Evolutionary conservation across 1,140 invertebrate species (phyloP).

Genomic region (Drosophila orosa): DNA sequence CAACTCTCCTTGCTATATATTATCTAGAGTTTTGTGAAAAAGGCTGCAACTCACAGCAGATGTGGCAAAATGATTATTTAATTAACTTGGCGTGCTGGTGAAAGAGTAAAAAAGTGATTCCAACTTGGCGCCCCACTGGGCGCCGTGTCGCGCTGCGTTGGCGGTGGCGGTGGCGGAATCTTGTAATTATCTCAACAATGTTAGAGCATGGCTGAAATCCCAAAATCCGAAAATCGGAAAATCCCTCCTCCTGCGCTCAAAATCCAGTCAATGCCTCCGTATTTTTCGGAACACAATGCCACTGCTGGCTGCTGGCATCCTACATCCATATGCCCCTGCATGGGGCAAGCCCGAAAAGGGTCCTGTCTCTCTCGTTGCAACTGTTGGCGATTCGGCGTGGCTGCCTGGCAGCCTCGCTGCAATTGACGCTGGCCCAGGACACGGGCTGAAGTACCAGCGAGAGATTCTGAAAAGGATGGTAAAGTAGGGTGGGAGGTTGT

Average conservation of each 20-base stretch:
- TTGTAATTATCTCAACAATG: conserved; percentile 61
- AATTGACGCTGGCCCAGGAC: conserved; percentile 35
- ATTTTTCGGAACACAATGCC: conserved; percentile 32
- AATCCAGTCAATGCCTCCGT: conserved; percentile 29
- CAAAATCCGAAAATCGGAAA: conserved; percentile 11
- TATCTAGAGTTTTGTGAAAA: not conserved
- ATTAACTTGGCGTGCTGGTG: conserved; percentile 36
- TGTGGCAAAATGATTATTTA: conserved; percentile 51
- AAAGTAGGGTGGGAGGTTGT: not conserved
- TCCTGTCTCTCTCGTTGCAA: conserved; percentile 35
- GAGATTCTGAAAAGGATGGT: conserved; percentile 1
- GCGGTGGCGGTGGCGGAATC: conserved; percentile 27
- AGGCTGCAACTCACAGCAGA: conserved; percentile 7
- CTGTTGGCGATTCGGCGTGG: conserved; percentile 37
- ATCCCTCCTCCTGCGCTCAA: conserved; percentile 8
- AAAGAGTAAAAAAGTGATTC: conserved; percentile 16
- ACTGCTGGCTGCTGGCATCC: no score
- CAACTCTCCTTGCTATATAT: no score
- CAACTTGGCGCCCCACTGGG: not conserved
- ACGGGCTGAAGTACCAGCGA: conserved; percentile 20
- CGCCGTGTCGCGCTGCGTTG: not conserved
- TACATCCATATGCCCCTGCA: conserved; percentile 22
- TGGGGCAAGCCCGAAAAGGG: conserved; percentile 26
- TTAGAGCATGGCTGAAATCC: conserved; percentile 13
- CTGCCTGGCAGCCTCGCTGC: no score